Evolutionary conservation across 2,888 invertebrate species (phyloP).

Genomic region (Rhogogaster chlorosoma): DNA sequence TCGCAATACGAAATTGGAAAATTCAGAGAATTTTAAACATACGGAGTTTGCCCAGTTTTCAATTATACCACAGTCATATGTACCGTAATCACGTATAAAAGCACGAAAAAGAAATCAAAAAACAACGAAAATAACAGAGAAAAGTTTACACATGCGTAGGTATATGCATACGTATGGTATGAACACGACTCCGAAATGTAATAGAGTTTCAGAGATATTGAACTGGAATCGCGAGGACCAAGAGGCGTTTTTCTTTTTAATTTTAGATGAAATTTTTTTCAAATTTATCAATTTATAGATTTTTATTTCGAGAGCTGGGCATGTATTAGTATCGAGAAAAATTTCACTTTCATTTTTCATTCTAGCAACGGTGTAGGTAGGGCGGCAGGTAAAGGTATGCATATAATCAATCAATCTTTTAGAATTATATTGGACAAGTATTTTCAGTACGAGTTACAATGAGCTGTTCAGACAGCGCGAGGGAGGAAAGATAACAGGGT

Average conservation of each 20-base stretch:
- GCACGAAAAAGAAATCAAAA: too few species aligned
- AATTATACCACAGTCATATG: not conserved
- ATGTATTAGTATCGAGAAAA: not conserved
- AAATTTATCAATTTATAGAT: not conserved
- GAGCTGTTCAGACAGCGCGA: not conserved
- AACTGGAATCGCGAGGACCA: not conserved
- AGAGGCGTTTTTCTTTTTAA: not conserved
- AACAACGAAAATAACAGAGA: not conserved
- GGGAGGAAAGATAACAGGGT: not conserved
- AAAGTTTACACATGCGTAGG: not conserved
- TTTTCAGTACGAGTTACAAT: not conserved
- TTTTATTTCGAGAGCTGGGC: not conserved
- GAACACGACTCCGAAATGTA: not conserved
- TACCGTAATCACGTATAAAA: not conserved
- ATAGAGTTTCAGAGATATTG: not conserved
- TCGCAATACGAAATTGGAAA: constrained; percentile 16
- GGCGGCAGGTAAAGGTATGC: not conserved
- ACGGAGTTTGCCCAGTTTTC: not conserved
- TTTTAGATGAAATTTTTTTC: not conserved
- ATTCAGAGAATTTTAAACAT: not conserved
- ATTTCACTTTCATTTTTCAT: not conserved
- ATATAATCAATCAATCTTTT: constrained; percentile 6
- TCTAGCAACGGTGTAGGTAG: not conserved
- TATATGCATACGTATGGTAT: too few species aligned
- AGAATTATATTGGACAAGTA: not conserved